Percentiles rank a stretch among this genome's conserved stretches.
These are phyloP conservation scores for Cyprinus carpio DNA, from an alignment of 2,113 vertebrate genomes.

Conservation along the genomic window DNA sequence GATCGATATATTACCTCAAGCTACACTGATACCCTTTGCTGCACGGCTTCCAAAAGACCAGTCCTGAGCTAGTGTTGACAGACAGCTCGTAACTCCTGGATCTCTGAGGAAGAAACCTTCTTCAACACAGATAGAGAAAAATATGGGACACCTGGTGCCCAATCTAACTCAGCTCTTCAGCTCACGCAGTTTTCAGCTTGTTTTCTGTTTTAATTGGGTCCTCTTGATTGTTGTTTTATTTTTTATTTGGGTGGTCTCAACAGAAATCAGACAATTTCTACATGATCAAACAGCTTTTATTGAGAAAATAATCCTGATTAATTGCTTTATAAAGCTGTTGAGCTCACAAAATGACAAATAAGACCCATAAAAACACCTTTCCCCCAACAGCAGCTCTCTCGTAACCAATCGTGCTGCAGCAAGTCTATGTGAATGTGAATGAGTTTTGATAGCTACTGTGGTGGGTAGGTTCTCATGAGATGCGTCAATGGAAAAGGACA, in stretches of 20 bases:
- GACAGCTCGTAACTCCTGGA: conserved; percentile 5
- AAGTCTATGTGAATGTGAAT: not conserved
- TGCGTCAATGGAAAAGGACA: no score
- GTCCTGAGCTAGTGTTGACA: not conserved
- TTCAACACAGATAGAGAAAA: not conserved
- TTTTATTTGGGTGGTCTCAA: not conserved
- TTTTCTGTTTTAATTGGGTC: not conserved
- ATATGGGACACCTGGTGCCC: not conserved
- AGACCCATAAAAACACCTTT: not conserved
- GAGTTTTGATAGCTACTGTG: not conserved
- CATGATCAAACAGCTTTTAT: not conserved
- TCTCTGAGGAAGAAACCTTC: not conserved
- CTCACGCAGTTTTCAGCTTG: no score
- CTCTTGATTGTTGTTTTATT: conserved; percentile 3
- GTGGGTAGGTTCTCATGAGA: no score
- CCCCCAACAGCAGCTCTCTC: not conserved
- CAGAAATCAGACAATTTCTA: not conserved
- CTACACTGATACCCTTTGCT: conserved; percentile 11
- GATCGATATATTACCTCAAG: conserved; percentile 36
- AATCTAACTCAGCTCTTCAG: no score
- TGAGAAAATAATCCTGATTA: not conserved
- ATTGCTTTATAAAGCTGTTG: not conserved
- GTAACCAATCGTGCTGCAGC: not conserved
- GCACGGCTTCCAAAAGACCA: conserved; percentile 20
- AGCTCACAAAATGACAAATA: not conserved